Base-by-base conservation (phyloP, 2,888 invertebrate genomes). In the Synergus gifuensis region DNA sequence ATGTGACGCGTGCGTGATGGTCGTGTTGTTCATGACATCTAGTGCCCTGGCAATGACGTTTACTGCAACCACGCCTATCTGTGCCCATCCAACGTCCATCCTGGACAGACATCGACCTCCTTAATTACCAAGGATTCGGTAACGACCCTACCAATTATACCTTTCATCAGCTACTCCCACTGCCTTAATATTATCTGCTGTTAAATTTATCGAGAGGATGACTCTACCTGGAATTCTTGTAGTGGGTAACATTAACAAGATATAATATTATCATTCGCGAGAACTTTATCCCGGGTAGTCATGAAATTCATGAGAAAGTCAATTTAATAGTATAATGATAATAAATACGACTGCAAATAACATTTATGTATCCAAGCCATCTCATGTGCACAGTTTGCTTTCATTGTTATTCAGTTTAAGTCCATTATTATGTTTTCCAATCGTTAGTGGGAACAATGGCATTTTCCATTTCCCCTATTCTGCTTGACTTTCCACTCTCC, bases 21-120 rank as follows among this genome's bases (percentile, higher is more conserved):
- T 86, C 85, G 88, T 87, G 88, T 90, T 90, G 91, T 87, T 86
- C 85, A 81, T 91, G 91, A 92, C 92, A 88, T 92, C 89, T 89
- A 92, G 91, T 91, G 89, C 73, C 83, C 91, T 92, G 92, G 87
- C 85, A 86, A 88, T 92, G 92, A 92, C 91, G 88, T 91, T 92
- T 91, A 90, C 92, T 88, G 89, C 88, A 86, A 87, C 89, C 90
- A 91, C 91, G 90, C 88, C 88, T 86, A 84, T 84, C 77, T 64
- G 67, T 60, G 64, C 63, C 69, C 76, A 67, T 67, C 36, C 49
- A 73, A 40, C 28, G 49, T 54, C 87, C 87, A 86, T 87, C 85
- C 85, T 83, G 78, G 85, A 85, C 88, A 88, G 89, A 83, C 89
- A 86, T 87, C 85, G 86, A 84, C 85, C 88, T 88, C 88, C 89